phyloP scores from a whole-genome alignment of 2,113 vertebrate genomes.

The Cavia aperea region DNA sequence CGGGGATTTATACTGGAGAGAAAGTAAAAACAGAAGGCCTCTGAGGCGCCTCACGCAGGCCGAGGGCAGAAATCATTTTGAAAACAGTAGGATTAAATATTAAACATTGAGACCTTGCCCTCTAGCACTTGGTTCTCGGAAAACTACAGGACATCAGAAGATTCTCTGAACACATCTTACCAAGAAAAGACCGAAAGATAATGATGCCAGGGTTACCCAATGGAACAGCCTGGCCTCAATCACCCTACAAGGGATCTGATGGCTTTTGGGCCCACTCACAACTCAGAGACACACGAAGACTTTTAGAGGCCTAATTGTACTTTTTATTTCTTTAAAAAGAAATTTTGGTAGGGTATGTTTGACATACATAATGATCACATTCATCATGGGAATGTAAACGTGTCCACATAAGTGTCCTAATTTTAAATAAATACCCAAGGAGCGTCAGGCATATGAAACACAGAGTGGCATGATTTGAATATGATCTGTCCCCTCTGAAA shows the following conservation, averaged over 20 bases:
- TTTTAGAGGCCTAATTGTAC: neutral
- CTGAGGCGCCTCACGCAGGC: neutral
- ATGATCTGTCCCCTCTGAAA: neutral
- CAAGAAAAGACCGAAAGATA: neutral
- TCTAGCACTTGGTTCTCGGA: neutral
- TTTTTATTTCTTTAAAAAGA: neutral
- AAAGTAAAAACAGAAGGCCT: neutral
- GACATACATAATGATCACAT: neutral
- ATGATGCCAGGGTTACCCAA: neutral
- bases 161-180: neutral
- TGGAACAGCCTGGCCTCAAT: neutral
- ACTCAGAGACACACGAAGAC: neutral
- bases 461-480: neutral
- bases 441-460: neutral
- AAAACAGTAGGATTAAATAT: conserved; percentile 11
- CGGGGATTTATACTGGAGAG: neutral
- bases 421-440: neutral
- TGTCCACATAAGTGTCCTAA: neutral
- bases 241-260: neutral
- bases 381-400: neutral
- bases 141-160: neutral
- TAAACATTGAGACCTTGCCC: neutral
- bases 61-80: neutral
- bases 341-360: neutral
- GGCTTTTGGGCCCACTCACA: neutral